phyloP scores from a whole-genome alignment of 2,113 vertebrate species.

The human region GRCh38 chr12:70168001-70168500 shows the following conservation, averaged over 20 bases:
- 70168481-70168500: neutral
- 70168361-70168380: neutral
- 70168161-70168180: neutral
- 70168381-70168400: constrained; percentile 27
- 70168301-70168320: neutral
- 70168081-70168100: neutral
- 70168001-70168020: neutral
- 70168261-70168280: neutral
- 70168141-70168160: constrained; percentile 1
- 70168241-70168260: neutral
- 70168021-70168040: neutral
- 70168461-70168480: neutral
- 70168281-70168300: constrained; percentile 28
- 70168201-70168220: neutral
- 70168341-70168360: neutral
- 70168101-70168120: neutral
- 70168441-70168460: neutral
- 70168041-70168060: neutral
- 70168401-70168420: constrained; percentile 1
- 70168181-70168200: constrained; percentile 4
- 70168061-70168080: neutral
- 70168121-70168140: neutral
- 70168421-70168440: neutral
- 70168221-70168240: neutral
- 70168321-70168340: neutral